Base-by-base conservation (phyloP, 1,140 invertebrate species). In the Trigoniulus corallinus region DNA sequence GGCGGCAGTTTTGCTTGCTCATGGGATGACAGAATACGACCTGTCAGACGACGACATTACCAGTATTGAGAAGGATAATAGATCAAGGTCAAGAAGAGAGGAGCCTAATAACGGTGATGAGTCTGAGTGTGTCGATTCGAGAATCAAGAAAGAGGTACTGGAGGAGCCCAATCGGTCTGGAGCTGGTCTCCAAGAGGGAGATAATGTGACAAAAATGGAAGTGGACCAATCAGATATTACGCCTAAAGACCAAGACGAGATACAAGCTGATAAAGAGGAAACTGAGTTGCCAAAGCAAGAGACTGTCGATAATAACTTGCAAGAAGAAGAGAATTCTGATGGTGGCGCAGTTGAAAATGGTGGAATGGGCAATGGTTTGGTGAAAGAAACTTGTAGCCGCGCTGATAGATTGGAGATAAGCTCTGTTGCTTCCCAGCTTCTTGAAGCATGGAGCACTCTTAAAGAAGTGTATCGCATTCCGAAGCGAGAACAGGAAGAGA, bases 401-500 rank as follows among this genome's bases (percentile, higher is more conserved):
- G 34, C 10, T 10, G 34, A 37, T 10, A 37, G 34, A 37, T 10
- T n/a, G n/a, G 34, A 37, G 10, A n/a, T n/a, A n/a, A n/a, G n/a
- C n/a, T n/a, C n/a, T n/a, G n/a, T n/a, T n/a, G 80, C 82, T 4
- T 67, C 66, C 15, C 75, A 76, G 57, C 64, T 89, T 20, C 57
- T 89, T 39, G 72, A 77, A 20, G 70, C 76, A 42, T 93, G 87
- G 87, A 74, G 77, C 2, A 77, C 74, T 59, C 70, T 93, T 13
- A 87, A 88, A 68, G 85, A 91, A 69, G 78, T 84, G 21, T 96
- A 92, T 62, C 78, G 86, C 64, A 97, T 97, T 60, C 93, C 93
- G 10, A 94, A 94, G 66, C 91, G 92, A 58, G 84, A 94, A 61
- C 74, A 88, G 44, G 82, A 91, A 43, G 83, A 91, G 62, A 82